Evolutionary conservation across 2,113 vertebrate species (phyloP).

Genomic region (Natator depressus): DNA sequence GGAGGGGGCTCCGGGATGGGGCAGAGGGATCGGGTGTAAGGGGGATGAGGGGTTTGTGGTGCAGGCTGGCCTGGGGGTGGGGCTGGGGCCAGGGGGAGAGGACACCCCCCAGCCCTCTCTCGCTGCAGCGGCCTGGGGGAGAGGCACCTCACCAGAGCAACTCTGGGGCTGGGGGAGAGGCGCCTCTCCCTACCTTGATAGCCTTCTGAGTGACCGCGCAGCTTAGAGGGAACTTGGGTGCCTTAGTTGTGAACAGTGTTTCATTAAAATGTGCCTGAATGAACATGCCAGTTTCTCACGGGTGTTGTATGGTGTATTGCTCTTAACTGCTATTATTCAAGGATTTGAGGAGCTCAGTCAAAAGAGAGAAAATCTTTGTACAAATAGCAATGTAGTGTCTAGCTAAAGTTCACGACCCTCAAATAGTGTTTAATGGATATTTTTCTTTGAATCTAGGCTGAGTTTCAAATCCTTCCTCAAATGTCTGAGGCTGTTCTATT

Average conservation of each 20-base stretch:
- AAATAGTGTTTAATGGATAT: not conserved
- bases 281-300: not conserved
- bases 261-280: not conserved
- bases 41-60: no score
- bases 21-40: no score
- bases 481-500: not conserved
- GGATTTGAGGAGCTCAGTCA: conserved; percentile 34
- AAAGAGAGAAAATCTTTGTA: conserved; percentile 60
- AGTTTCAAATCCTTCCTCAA: conserved; percentile 15
- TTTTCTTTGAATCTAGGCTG: not conserved
- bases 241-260: not conserved
- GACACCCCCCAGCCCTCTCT: no score
- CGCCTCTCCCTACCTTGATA: no score
- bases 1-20: no score
- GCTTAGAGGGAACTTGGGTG: no score
- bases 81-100: no score
- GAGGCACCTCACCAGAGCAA: no score
- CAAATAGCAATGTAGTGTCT: not conserved
- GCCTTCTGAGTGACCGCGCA: no score
- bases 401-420: not conserved
- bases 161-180: no score
- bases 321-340: conserved; percentile 28
- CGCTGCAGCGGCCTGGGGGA: no score
- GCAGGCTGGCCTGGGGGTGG: no score
- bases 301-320: not conserved